Evolutionary conservation across 2,888 invertebrate genomes (phyloP).

Genomic region (Neoitamus cyanurus): DNA sequence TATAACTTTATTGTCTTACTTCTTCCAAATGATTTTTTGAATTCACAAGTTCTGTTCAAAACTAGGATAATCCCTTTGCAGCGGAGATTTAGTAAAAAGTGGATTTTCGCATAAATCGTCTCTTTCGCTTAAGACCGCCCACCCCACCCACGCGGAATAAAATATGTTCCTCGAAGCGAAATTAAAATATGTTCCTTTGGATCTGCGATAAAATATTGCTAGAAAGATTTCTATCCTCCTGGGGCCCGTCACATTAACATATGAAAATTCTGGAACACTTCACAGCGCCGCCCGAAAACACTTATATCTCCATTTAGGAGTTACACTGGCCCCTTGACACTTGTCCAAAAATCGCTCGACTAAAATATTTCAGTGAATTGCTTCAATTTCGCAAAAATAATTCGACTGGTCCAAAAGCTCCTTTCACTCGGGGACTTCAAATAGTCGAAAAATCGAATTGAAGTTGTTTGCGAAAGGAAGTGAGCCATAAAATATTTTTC

Average conservation of each 20-base stretch:
- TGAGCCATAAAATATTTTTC: constrained; percentile 30
- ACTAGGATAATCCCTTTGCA: neutral
- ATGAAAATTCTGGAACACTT: neutral
- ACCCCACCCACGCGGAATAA: neutral
- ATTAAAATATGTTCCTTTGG: neutral
- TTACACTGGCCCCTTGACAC: neutral
- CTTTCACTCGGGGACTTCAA: neutral
- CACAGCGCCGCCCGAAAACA: neutral
- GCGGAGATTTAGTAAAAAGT: neutral
- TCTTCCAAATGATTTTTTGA: neutral
- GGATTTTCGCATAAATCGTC: neutral
- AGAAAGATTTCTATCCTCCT: neutral
- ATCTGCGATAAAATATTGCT: neutral
- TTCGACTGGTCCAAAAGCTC: neutral
- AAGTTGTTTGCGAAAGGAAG: constrained; percentile 27
- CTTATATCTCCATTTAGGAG: neutral
- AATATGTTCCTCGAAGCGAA: neutral
- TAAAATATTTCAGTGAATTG: constrained; percentile 3
- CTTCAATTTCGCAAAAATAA: constrained; percentile 9
- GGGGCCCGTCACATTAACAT: neutral
- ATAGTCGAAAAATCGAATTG: constrained; percentile 15
- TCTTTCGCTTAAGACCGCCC: neutral
- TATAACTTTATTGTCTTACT: no score
- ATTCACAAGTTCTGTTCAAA: neutral
- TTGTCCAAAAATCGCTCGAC: neutral